These are phyloP conservation scores for Noctua comes DNA, from an alignment of 2,888 invertebrate species.

Conservation along the genomic window DNA sequence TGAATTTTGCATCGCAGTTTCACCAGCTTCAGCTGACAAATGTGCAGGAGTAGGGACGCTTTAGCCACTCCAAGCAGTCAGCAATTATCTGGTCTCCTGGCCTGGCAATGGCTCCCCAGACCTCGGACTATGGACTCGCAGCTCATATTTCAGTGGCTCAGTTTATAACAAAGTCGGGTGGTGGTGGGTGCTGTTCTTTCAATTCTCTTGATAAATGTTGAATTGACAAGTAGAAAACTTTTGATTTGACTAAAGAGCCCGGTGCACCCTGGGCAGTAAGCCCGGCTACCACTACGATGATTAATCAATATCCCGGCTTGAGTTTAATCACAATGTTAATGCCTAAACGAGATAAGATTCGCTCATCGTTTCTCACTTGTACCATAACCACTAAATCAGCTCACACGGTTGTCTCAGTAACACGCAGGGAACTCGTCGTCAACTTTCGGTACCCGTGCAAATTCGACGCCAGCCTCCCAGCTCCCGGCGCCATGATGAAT, in stretches of 20 bases:
- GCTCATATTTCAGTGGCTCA: background rate
- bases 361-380: constrained; percentile 60
- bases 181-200: background rate
- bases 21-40: too few species aligned
- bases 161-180: background rate
- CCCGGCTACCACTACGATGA: too few species aligned
- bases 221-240: background rate
- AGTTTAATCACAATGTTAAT: background rate
- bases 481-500: constrained; percentile 66
- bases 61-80: background rate
- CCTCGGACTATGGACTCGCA: background rate
- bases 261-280: too few species aligned
- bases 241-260: too few species aligned
- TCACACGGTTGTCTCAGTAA: constrained; percentile 63
- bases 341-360: background rate
- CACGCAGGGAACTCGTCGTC: constrained; percentile 70
- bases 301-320: background rate
- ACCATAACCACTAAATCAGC: constrained; percentile 72
- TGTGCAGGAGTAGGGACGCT: background rate
- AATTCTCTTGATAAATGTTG: background rate
- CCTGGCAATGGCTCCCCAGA: background rate
- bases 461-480: constrained; percentile 61
- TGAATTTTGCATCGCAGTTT: background rate
- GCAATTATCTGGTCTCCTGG: background rate
- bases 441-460: constrained; percentile 76